These are phyloP conservation scores for Suillia variegata DNA, from an alignment of 2,888 invertebrate species.

Conservation along the genomic window DNA sequence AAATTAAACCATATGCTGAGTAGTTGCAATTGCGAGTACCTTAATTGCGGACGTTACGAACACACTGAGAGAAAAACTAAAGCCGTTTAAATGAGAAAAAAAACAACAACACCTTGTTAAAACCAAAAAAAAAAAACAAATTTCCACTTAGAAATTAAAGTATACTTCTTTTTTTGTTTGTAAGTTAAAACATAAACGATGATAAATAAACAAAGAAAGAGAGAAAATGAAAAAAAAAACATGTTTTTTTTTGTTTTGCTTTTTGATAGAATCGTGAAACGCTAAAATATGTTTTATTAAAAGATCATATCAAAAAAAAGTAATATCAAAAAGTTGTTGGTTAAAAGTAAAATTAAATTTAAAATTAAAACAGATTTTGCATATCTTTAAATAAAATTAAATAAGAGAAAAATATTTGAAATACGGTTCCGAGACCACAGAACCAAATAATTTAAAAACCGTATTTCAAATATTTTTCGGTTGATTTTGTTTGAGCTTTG, in stretches of 20 bases:
- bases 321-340: neutral
- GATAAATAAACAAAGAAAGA: too few species aligned
- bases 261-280: too few species aligned
- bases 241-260: neutral
- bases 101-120: too few species aligned
- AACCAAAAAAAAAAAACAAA: too few species aligned
- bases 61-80: too few species aligned
- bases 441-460: conserved; percentile 11
- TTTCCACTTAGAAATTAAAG: too few species aligned
- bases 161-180: too few species aligned
- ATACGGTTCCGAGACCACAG: conserved; percentile 16
- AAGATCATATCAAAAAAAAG: neutral
- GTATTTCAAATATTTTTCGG: conserved; percentile 23
- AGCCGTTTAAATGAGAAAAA: too few species aligned
- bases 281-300: neutral
- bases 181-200: too few species aligned
- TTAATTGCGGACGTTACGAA: too few species aligned
- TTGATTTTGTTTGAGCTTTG: conserved; percentile 20
- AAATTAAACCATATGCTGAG: too few species aligned
- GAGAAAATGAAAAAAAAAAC: neutral
- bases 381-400: conserved; percentile 16
- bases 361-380: conserved; percentile 14
- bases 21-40: too few species aligned
- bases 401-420: conserved; percentile 12
- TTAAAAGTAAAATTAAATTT: neutral